These are phyloP conservation scores for Agonopterix heracliana DNA, from an alignment of 2,888 invertebrate species.

Conservation along the genomic window DNA sequence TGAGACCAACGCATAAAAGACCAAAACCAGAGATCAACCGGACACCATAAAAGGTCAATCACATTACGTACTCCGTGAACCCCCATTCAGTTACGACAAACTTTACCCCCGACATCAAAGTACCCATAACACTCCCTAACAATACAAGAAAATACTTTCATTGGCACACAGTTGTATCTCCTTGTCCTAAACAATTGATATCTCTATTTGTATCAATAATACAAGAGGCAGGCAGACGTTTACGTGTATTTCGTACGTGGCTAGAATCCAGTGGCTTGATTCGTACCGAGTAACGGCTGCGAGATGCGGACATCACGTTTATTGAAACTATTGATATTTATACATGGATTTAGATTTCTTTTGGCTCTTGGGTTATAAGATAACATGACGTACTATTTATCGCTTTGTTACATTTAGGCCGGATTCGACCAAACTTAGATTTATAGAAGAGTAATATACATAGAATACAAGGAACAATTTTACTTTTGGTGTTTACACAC, in stretches of 20 bases:
- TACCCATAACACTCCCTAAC: constrained; percentile 37
- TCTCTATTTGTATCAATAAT: constrained; percentile 76
- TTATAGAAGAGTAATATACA: no score
- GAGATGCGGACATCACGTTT: constrained; percentile 35
- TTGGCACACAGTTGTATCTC: constrained; percentile 58
- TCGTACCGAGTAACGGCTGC: constrained; percentile 24
- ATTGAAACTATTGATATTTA: constrained; percentile 50
- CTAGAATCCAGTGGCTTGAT: constrained; percentile 46
- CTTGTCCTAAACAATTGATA: constrained; percentile 74
- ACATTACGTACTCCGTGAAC: constrained; percentile 46
- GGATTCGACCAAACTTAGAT: no score
- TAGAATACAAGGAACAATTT: no score
- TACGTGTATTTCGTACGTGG: constrained; percentile 69
- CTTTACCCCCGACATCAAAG: constrained; percentile 41
- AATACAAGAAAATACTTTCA: constrained; percentile 38
- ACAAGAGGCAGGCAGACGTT: constrained; percentile 56
- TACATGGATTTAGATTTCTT: constrained; percentile 3
- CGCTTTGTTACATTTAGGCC: neutral
- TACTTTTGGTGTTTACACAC: no score
- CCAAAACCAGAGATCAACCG: neutral
- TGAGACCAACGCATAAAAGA: no score
- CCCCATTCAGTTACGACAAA: constrained; percentile 32
- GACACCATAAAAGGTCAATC: constrained; percentile 33
- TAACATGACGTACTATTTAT: neutral
- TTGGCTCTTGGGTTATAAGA: no score